These are phyloP conservation scores for Anthoscopus minutus DNA, from an alignment of 2,113 vertebrate genomes.

Conservation along the genomic window DNA sequence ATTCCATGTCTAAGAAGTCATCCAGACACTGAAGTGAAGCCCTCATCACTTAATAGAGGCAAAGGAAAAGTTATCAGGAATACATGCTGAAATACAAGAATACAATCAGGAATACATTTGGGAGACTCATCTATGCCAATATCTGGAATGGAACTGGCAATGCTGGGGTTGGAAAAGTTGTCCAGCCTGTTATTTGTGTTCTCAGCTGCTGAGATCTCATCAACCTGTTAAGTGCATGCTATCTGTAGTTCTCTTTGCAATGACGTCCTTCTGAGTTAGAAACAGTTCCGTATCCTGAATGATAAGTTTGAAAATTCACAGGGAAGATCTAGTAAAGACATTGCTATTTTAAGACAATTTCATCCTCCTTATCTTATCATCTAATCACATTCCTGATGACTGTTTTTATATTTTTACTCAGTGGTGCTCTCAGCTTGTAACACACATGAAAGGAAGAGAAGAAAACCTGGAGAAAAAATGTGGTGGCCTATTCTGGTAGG, in stretches of 20 bases:
- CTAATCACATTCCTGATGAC: background rate
- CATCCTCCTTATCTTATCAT: background rate
- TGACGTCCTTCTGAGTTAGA: background rate
- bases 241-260: background rate
- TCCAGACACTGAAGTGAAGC: background rate
- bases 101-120: background rate
- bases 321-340: background rate
- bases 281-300: background rate
- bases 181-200: background rate
- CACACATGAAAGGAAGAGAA: background rate
- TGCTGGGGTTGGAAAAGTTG: background rate
- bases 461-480: background rate
- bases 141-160: background rate
- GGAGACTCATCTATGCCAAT: background rate
- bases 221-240: background rate
- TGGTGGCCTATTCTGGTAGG: background rate
- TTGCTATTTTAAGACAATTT: background rate
- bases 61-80: background rate
- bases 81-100: background rate
- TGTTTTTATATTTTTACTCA: background rate
- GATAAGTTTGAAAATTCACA: background rate
- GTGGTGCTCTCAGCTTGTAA: background rate
- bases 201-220: background rate
- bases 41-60: background rate
- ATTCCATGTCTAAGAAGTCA: background rate